Evolutionary conservation across 2,888 invertebrate species (phyloP).

Genomic region (Spicauda simplicius): DNA sequence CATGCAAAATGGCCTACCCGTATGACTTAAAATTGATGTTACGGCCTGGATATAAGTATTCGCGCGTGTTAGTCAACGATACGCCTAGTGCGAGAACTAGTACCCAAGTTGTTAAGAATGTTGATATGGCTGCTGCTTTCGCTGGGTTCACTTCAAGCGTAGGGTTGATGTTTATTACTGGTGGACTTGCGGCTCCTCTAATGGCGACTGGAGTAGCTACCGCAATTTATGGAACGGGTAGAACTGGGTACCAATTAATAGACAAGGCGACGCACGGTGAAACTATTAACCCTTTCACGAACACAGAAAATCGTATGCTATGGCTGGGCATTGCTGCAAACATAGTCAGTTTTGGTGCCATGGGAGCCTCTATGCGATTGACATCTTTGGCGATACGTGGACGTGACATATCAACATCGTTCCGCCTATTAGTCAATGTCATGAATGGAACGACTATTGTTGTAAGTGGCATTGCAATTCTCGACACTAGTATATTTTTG

Average conservation of each 20-base stretch:
- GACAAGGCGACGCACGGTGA: slow-evolving; percentile 44
- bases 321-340: slow-evolving; percentile 48
- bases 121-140: slow-evolving; percentile 42
- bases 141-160: slow-evolving; percentile 42
- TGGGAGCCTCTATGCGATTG: slow-evolving; percentile 48
- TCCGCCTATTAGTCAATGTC: slow-evolving; percentile 43
- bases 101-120: slow-evolving; percentile 35
- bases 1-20: slow-evolving; percentile 44
- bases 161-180: slow-evolving; percentile 42
- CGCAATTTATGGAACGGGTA: slow-evolving; percentile 43
- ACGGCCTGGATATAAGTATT: slow-evolving; percentile 39
- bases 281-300: slow-evolving; percentile 44
- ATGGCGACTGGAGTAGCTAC: slow-evolving; percentile 40
- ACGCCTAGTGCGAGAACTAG: slow-evolving; percentile 40
- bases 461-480: slow-evolving; percentile 44
- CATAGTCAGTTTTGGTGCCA: slow-evolving; percentile 46
- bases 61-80: slow-evolving; percentile 33
- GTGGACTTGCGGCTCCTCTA: slow-evolving; percentile 45
- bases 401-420: slow-evolving; percentile 42
- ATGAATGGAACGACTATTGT: slow-evolving; percentile 45
- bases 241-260: slow-evolving; percentile 43
- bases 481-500: slow-evolving; percentile 45
- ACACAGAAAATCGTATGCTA: slow-evolving; percentile 45
- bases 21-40: slow-evolving; percentile 38
- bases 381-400: slow-evolving; percentile 45